Evolutionary conservation across 2,888 invertebrate genomes (phyloP).

Genomic region (Palloptera scutellata): DNA sequence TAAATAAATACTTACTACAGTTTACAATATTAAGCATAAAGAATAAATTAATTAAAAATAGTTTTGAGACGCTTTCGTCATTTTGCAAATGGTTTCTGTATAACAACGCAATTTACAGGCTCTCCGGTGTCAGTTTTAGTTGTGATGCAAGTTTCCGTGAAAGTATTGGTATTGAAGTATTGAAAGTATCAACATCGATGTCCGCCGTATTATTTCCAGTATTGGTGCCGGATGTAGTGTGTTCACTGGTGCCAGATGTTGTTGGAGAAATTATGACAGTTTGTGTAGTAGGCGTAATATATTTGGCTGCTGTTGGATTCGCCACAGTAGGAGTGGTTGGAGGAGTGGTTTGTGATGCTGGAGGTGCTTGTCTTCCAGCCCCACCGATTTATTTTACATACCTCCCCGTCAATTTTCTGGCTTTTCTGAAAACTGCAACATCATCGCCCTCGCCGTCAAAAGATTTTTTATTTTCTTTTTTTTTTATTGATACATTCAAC

Average conservation of each 20-base stretch:
- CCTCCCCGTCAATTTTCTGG: background rate
- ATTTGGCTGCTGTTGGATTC: too few species aligned
- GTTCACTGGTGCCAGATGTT: too few species aligned
- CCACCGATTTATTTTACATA: background rate
- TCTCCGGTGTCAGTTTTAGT: background rate
- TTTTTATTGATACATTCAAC: too few species aligned
- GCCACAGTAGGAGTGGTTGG: too few species aligned
- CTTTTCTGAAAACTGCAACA: background rate
- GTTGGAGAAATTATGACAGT: too few species aligned
- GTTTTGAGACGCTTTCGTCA: background rate
- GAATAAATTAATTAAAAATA: background rate
- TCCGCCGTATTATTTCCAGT: background rate
- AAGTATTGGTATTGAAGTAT: conserved; percentile 1
- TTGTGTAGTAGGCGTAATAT: too few species aligned
- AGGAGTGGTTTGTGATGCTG: too few species aligned
- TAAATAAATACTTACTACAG: too few species aligned
- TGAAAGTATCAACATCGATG: background rate
- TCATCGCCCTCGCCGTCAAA: conserved; percentile 10
- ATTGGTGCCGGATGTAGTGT: too few species aligned
- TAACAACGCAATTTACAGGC: conserved; percentile 26
- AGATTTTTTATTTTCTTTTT: too few species aligned
- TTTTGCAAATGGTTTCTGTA: conserved; percentile 11
- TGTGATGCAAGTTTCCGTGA: background rate
- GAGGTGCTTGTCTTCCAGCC: background rate
- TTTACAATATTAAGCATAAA: too few species aligned